These are phyloP conservation scores for Apis cerana DNA, from an alignment of 1,140 invertebrate species.

Conservation along the genomic window DNA sequence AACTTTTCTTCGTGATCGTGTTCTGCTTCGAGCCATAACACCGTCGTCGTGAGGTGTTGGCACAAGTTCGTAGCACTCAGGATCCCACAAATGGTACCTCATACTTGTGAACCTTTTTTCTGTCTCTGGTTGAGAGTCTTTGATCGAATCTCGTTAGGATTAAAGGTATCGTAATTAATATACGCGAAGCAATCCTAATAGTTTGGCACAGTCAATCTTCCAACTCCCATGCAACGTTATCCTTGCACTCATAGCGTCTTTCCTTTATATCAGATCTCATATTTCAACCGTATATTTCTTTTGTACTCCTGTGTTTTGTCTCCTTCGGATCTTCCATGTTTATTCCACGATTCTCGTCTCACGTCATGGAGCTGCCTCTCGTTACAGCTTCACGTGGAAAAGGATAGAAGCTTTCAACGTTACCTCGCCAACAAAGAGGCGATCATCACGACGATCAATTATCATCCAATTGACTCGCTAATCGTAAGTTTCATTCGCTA, in stretches of 20 bases:
- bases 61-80: neutral
- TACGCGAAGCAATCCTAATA: constrained; percentile 49
- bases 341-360: neutral
- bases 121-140: neutral
- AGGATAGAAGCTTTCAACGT: neutral
- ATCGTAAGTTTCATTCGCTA: constrained; percentile 7
- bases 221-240: neutral
- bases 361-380: no score
- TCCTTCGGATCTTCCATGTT: neutral
- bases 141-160: constrained; percentile 24
- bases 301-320: neutral
- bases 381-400: no score
- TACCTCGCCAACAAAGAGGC: neutral
- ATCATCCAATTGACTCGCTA: constrained; percentile 36
- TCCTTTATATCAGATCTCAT: neutral
- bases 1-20: neutral
- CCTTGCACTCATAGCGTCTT: constrained; percentile 15
- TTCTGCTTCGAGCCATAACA: neutral
- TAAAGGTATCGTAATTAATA: constrained; percentile 38
- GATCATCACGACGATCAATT: neutral
- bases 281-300: neutral
- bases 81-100: neutral
- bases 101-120: neutral
- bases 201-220: constrained; percentile 45
- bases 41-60: neutral